Percentiles rank a stretch among this genome's conserved stretches.
These are phyloP conservation scores for Galaxea fascicularis DNA, from an alignment of 92 coral and sea anemone species.

Conservation along the genomic window DNA sequence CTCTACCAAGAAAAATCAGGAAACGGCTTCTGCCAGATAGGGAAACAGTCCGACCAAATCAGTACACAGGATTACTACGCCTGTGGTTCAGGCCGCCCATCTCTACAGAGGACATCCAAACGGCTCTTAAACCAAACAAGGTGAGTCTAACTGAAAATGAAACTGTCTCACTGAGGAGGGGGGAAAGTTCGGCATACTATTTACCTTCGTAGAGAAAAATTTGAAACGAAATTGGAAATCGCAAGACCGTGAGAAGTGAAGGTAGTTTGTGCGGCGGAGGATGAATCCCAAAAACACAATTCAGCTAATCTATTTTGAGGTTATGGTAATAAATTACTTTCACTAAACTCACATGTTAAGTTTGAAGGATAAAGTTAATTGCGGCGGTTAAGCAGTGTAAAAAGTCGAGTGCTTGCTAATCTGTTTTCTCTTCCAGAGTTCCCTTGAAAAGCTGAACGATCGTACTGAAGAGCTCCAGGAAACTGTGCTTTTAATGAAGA, in stretches of 20 bases:
- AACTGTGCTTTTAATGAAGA: constrained; percentile 61
- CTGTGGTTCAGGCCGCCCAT: constrained; percentile 65
- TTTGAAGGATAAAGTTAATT: no score
- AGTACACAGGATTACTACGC: constrained; percentile 60
- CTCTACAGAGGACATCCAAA: constrained; percentile 75
- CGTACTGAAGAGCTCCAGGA: constrained; percentile 79
- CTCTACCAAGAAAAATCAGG: constrained; percentile 84
- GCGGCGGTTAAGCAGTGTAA: no score
- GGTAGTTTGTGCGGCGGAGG: no score
- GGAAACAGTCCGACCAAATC: constrained; percentile 78
- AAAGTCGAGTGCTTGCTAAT: neutral
- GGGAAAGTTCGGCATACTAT: no score
- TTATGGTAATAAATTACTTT: no score
- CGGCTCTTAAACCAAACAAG: constrained; percentile 77
- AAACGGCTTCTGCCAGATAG: constrained; percentile 53
- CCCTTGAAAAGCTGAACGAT: constrained; percentile 79
- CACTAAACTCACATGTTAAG: no score
- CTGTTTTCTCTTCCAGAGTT: constrained; percentile 53
- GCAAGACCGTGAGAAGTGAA: no score
- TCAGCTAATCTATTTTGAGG: no score
- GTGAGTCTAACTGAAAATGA: constrained; percentile 43
- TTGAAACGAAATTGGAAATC: no score
- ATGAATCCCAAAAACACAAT: no score
- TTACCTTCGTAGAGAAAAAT: no score
- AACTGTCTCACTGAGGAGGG: no score